Evolutionary conservation across 2,888 invertebrate species (phyloP).

Genomic region (Scaptomyza reducta): DNA sequence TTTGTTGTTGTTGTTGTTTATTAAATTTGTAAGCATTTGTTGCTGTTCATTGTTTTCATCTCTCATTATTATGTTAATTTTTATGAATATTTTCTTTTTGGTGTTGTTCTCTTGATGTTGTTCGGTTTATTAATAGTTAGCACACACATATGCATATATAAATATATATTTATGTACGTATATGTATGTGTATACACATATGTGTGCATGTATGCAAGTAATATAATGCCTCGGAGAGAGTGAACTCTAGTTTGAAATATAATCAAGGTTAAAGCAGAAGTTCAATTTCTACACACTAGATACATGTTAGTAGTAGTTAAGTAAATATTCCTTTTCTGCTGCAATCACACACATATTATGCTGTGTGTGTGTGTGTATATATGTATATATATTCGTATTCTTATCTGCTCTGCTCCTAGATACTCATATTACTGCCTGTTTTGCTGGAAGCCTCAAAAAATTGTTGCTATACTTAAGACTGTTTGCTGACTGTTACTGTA

Average conservation of each 20-base stretch:
- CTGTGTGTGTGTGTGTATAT: neutral
- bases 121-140: slow-evolving; percentile 31
- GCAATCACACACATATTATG: slow-evolving; percentile 8
- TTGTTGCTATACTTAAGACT: slow-evolving; percentile 50
- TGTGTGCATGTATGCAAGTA: slow-evolving; percentile 37
- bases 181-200: slow-evolving; percentile 14
- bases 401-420: neutral
- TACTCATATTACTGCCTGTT: slow-evolving; percentile 21
- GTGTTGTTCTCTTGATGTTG: slow-evolving; percentile 19
- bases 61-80: slow-evolving; percentile 38
- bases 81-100: slow-evolving; percentile 40
- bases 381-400: slow-evolving; percentile 3
- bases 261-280: slow-evolving; percentile 24
- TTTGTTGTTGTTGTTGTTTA: slow-evolving; percentile 39
- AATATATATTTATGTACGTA: slow-evolving; percentile 4
- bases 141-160: slow-evolving; percentile 27
- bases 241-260: slow-evolving; percentile 15
- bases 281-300: slow-evolving; percentile 32
- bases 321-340: slow-evolving; percentile 6
- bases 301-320: slow-evolving; percentile 7
- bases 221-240: slow-evolving; percentile 29
- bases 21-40: slow-evolving; percentile 62
- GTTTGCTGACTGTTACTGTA: slow-evolving; percentile 18
- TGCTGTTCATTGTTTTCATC: slow-evolving; percentile 64
- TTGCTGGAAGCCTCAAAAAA: slow-evolving; percentile 70